These are phyloP conservation scores for Anguilla rostrata DNA, from an alignment of 2,113 vertebrate genomes.

Conservation along the genomic window DNA sequence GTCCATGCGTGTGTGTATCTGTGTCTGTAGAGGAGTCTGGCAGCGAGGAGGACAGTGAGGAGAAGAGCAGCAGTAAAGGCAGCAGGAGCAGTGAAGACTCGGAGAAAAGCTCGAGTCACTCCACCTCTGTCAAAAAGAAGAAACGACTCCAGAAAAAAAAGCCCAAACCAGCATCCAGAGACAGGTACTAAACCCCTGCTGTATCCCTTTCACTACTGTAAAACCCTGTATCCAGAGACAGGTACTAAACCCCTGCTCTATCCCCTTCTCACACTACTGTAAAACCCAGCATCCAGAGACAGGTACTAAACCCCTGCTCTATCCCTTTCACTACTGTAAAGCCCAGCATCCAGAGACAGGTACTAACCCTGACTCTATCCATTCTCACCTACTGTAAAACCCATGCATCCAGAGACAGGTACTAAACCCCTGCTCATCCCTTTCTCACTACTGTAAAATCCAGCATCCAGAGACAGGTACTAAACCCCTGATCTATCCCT, in stretches of 20 bases:
- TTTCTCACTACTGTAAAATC: conserved; percentile 19
- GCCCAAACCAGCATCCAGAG: conserved; percentile 37
- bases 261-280: too few species aligned
- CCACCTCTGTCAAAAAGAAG: conserved; percentile 54
- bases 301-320: background rate
- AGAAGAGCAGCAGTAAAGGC: conserved; percentile 58
- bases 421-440: too few species aligned
- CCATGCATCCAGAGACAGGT: too few species aligned
- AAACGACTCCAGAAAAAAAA: conserved; percentile 57
- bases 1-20: background rate
- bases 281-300: too few species aligned
- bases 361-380: background rate
- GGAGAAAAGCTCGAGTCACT: conserved; percentile 67
- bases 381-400: background rate
- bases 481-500: background rate
- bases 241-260: too few species aligned
- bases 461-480: conserved; percentile 53
- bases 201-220: background rate
- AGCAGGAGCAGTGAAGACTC: conserved; percentile 70
- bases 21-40: conserved; percentile 66
- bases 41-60: conserved; percentile 70
- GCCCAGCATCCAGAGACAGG: conserved; percentile 11
- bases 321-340: conserved; percentile 1
- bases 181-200: conserved; percentile 52
- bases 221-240: too few species aligned